Evolutionary conservation across 2,113 vertebrate genomes (phyloP).

Genomic region (Zosterops pallidus): DNA sequence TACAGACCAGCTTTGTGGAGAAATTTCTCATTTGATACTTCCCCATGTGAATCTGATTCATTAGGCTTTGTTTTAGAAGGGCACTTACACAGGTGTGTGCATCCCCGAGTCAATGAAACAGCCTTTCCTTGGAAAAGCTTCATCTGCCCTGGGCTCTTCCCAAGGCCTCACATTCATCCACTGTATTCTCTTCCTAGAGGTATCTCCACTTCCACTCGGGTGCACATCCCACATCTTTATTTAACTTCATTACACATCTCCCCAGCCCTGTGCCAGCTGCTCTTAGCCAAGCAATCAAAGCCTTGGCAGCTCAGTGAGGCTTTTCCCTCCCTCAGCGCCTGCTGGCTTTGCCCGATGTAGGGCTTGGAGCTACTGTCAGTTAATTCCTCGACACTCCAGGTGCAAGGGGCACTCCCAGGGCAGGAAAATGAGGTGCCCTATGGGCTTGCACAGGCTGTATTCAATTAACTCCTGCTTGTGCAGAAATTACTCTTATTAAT

Average conservation of each 20-base stretch:
- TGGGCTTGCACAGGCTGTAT: not conserved
- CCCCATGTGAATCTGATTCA: accelerated
- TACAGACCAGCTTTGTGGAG: not conserved
- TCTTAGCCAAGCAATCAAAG: not conserved
- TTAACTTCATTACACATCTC: slow-evolving; percentile 19
- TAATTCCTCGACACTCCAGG: not conserved
- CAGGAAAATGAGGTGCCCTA: not conserved
- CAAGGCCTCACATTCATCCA: accelerated
- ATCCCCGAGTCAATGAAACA: not conserved
- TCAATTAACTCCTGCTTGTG: slow-evolving; percentile 24
- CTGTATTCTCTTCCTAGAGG: not conserved
- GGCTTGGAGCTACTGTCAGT: not conserved
- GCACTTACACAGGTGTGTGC: accelerated
- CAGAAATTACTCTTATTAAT: slow-evolving; percentile 42
- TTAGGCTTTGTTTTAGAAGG: not conserved
- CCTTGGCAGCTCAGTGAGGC: not conserved
- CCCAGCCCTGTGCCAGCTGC: slow-evolving; percentile 1
- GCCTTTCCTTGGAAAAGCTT: not conserved
- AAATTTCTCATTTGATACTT: not conserved
- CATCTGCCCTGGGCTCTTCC: not conserved
- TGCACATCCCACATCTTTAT: not conserved
- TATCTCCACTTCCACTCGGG: not conserved
- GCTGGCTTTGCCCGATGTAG: not conserved
- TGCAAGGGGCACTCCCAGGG: not conserved
- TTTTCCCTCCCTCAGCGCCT: not conserved